A percentile compares a stretch with the other conserved stretches of the same genome.
These are phyloP conservation scores for Chromoteleia sp. DNA, from an alignment of 2,888 invertebrate species.

Conservation along the genomic window DNA sequence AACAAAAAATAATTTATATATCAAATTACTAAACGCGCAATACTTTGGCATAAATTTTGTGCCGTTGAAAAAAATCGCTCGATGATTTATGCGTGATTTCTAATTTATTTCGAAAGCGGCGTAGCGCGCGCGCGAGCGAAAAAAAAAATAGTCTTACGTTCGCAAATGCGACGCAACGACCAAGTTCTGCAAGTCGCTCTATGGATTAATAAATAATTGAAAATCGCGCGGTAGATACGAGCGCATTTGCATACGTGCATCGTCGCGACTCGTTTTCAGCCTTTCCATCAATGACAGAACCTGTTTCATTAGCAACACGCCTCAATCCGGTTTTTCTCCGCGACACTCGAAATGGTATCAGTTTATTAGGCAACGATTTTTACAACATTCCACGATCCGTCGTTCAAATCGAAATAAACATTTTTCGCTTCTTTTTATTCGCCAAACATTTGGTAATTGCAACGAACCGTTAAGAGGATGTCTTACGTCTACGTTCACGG, in stretches of 20 bases:
- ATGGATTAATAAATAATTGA: constrained; percentile 63
- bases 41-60: constrained; percentile 33
- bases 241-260: constrained; percentile 66
- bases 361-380: constrained; percentile 54
- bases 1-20: constrained; percentile 12
- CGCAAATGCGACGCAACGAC: constrained; percentile 48
- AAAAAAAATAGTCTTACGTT: constrained; percentile 17
- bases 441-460: too few species aligned
- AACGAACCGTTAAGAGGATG: too few species aligned
- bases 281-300: constrained; percentile 67
- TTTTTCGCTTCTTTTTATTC: constrained; percentile 14
- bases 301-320: constrained; percentile 58
- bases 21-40: constrained; percentile 33
- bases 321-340: constrained; percentile 60
- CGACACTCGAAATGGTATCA: constrained; percentile 58
- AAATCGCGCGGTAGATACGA: constrained; percentile 55
- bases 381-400: constrained; percentile 46
- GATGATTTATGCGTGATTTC: constrained; percentile 58
- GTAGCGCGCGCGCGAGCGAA: background rate
- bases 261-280: constrained; percentile 59
- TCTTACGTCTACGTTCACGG: too few species aligned
- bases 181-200: constrained; percentile 59
- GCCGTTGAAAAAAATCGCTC: constrained; percentile 8
- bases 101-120: constrained; percentile 66
- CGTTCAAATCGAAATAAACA: constrained; percentile 15